Conservation (phyloP, 2,888 invertebrate genomes). For the Chirona hameri region DNA sequence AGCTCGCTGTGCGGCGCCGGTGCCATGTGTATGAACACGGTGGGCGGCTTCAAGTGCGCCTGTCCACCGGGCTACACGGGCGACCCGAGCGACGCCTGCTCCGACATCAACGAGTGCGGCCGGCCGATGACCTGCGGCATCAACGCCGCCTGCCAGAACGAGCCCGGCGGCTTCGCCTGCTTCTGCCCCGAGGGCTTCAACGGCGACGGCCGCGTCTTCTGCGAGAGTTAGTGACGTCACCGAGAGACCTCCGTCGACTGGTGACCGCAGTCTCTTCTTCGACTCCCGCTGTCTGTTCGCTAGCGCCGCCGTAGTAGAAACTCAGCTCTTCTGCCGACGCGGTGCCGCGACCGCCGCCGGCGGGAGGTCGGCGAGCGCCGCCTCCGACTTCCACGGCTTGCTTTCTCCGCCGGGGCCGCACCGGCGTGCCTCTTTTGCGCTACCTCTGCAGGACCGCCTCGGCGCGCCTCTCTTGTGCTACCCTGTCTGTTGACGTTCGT, state of each 20-base stretch:
- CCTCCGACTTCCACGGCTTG: not conserved
- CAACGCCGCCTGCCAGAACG: conserved; percentile 76
- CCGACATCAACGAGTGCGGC: conserved; percentile 84
- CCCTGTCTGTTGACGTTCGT: not conserved
- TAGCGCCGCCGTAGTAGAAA: not conserved
- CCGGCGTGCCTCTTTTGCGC: too few relatives aligned
- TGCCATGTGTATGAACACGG: conserved; percentile 74
- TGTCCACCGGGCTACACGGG: conserved; percentile 72
- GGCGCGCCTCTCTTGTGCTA: not conserved
- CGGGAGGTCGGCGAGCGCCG: not conserved
- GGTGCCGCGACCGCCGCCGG: not conserved
- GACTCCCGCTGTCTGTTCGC: not conserved
- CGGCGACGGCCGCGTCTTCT: conserved; percentile 56
- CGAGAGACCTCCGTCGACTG: not conserved
- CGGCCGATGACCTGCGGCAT: conserved; percentile 74
- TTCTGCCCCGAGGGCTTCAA: conserved; percentile 74
- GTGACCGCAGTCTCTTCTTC: not conserved
- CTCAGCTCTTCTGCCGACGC: not conserved
- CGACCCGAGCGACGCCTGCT: conserved; percentile 63
- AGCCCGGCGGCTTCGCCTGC: conserved; percentile 83
- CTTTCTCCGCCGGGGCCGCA: too few relatives aligned
- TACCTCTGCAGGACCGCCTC: too few relatives aligned
- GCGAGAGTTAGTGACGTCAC: conserved; percentile 64
- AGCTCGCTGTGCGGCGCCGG: conserved; percentile 65
- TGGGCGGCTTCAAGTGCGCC: conserved; percentile 72